phyloP scores from a whole-genome alignment of 2,113 vertebrate species.

The Lagopus muta region DNA sequence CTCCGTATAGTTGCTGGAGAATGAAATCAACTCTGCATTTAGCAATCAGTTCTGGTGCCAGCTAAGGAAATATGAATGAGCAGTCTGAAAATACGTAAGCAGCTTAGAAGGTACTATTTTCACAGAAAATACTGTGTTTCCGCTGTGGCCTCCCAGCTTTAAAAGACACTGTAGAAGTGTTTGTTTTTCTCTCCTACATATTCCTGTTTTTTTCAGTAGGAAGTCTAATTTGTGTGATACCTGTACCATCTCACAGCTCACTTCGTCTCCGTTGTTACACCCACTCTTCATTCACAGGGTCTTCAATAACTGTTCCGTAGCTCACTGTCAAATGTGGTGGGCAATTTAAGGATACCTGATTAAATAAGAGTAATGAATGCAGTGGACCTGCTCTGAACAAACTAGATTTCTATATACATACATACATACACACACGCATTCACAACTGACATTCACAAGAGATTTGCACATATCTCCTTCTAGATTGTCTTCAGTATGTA shows the following conservation, averaged over 20 bases:
- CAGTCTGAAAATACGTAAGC: neutral
- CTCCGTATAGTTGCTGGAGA: neutral
- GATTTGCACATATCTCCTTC: neutral
- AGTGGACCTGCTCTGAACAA: neutral
- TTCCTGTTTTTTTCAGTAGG: neutral
- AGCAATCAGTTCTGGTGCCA: neutral
- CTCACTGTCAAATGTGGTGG: neutral
- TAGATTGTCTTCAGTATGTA: neutral
- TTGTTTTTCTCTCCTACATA: neutral
- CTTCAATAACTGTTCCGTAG: neutral
- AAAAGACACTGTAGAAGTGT: neutral
- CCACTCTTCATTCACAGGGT: neutral
- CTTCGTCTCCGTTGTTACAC: neutral
- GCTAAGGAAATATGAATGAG: neutral
- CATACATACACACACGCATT: too few relatives aligned
- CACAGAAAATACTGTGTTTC: neutral
- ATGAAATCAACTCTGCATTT: neutral
- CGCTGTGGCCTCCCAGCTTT: neutral
- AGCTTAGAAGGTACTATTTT: neutral
- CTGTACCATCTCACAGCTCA: neutral
- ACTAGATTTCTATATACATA: neutral
- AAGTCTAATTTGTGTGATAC: neutral
- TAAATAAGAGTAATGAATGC: neutral
- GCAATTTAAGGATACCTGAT: neutral
- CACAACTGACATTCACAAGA: too few relatives aligned